Base-by-base conservation (phyloP, 2,113 vertebrate genomes). In the Sarotherodon lohbergeri region DNA sequence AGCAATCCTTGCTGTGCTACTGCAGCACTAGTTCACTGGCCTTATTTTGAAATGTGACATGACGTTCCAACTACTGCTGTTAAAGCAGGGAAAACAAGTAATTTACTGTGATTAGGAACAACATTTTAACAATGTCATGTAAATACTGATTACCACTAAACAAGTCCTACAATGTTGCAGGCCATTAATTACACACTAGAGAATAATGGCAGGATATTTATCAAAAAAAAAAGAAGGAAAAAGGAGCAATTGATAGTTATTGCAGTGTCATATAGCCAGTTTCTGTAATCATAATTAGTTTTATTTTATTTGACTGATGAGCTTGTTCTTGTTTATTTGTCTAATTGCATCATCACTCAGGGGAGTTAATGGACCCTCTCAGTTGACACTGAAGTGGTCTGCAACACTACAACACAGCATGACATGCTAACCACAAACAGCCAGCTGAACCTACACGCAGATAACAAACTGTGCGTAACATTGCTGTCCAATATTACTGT, bases 321-420 rank as follows among this genome's bases (percentile, higher is more conserved):
- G 57, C 88, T 87, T 88, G 83, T 89, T 89, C 76, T 93, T 94
- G 90, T 92, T 92, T 91, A 87, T 90, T 90, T 88, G 41, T 90
- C 83, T 92, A 94, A 95, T 93, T 95, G 91, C 92, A 92, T 87
- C 93, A 93, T 94, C 87, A 91, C 88, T 93, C 91, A 94, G 87
- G 79, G 41, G 56, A 90, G 86, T 88, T 95, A 95, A 93, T 93
- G 89, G 87, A 63, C 55, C 46, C 85, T 89, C 54, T 91, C 85
- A 22, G 43, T 87, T 91, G 91, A 91, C 90, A 92, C 39, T 91
- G 76, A 88, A 91, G 86, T 91, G 88, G 81, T 94, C 86, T 82
- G 54, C 22, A 89, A 82, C 89, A 89, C 86, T 84, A n/a, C 73
- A 87, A 55, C 80, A 85, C 78, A 76, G 68, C 56, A 71, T 56